phyloP scores from a whole-genome alignment of 92 coral and sea anemone species.

The Porites divaricata region DNA sequence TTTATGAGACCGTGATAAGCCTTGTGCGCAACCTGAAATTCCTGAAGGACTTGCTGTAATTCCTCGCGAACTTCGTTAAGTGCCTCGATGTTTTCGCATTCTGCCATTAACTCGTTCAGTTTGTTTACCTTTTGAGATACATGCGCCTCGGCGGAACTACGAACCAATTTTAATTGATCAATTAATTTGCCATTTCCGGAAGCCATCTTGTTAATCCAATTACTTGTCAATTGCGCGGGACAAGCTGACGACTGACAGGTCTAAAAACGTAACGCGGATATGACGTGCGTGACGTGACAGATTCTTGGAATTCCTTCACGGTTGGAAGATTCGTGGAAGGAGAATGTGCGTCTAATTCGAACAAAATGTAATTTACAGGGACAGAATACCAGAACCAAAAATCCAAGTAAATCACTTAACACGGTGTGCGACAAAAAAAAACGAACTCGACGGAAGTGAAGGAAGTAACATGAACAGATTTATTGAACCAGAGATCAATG shows the following conservation, averaged over 20 bases:
- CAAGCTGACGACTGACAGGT: background rate
- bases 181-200: constrained; percentile 12
- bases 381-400: too few species aligned
- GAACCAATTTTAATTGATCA: background rate
- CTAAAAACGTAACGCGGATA: background rate
- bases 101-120: constrained; percentile 11
- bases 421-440: too few species aligned
- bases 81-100: background rate
- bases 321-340: too few species aligned
- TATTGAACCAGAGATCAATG: too few species aligned
- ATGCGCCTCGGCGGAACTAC: background rate
- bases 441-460: too few species aligned
- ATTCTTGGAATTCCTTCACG: constrained; percentile 18
- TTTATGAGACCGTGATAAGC: background rate
- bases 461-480: too few species aligned
- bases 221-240: background rate
- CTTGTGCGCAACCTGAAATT: constrained; percentile 6
- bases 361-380: too few species aligned
- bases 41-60: background rate
- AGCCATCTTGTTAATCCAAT: background rate
- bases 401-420: too few species aligned
- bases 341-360: background rate
- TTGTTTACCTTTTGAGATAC: constrained; percentile 16
- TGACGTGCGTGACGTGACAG: background rate
- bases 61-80: background rate